Base-by-base conservation (phyloP, 2,797 vertebrate genomes). In the Apodemus agrarius region DNA sequence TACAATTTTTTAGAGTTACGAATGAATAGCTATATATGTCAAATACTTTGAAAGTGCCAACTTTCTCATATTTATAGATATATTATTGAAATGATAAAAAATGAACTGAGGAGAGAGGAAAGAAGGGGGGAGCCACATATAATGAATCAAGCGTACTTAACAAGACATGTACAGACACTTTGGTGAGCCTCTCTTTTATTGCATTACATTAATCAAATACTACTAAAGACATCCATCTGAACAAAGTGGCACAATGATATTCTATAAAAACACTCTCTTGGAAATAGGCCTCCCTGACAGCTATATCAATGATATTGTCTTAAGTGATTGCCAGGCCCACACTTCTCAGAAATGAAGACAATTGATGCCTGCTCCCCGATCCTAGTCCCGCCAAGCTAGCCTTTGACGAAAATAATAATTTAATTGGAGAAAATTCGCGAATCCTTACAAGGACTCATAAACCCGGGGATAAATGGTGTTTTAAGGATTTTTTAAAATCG, bases 131-230 rank as follows among this genome's bases (percentile, higher is more conserved):
- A 98, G 98, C 98, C 98, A 98, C 98, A 98, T 99, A 98, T 98
- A 99, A 99, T 99, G 99, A 99, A 99, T 99, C 99, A 99, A 99
- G 99, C 98, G 98, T 99, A 99, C 98, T 99, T 99, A 99, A 98
- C 98, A 98, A 99, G 99, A 99, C 99, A 98, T 98, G 98, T 98
- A 97, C 98, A 98, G 99, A 99, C 99, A 99, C 99, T 99, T 99
- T 98, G 98, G 98, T 98, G 98, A 98, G 98, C 98, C 98, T 99
- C 99, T 98, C 98, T 99, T 99, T 99, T 99, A 99, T 99, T 99
- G 98, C 98, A 96, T 99, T 99, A 98, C 99, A 99, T 99, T 99
- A 99, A 99, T 99, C 99, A 99, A 99, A 99, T 98, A 98, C 98
- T 98, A 98, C 98, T 99, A 98, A 98, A 99, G 98, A 99, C 98